Evolutionary conservation across 2,113 vertebrate genomes (phyloP), one percentile per base, ranked within the genome.

Genomic region (Hypomesus transpacificus): DNA sequence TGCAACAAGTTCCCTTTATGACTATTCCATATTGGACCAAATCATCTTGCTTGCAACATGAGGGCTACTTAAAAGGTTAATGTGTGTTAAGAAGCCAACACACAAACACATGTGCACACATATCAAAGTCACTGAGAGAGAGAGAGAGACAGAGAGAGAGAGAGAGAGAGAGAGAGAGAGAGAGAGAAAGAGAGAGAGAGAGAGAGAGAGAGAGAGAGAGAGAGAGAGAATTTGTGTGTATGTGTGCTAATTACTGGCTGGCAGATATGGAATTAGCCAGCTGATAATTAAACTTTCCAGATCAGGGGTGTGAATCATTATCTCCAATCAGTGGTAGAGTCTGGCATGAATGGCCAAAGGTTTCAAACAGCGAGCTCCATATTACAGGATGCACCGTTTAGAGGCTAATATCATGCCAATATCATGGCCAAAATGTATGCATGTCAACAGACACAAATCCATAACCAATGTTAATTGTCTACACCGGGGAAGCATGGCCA

Each of bases 231-330:
- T 51, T 0, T 46, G 9, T 66, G 28, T 66, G 66, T 46, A 51
- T 57, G 66, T 54, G 18, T 56, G 46, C 14, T 84, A 69, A 84
- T 78, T 72, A 75, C 80, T 68, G 54, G 60, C 76, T 71, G 71
- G 65, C 80, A 77, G 73, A 82, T 77, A 69, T 75, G 51, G 74
- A 84, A 75, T 85, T 85, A 77, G 75, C 66, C 68, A 69, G 59
- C 67, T 73, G 74, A 70, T 81, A 74, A 84, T 81, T 76, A 73
- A 52, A 65, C 63, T 66, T 70, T 70, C 71, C 34, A 80, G 76
- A 28, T 46, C 39, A 59, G 26, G 46, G 0, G 0, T 76, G 51
- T 58, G 68, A 65, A 84, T 81, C 34, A 71, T 67, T 56, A 21
- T 14, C 65, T 80, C 72, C 75, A 65, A 80, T 81, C 77, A 77